Percentiles rank a stretch among this genome's conserved stretches.
Evolutionary conservation across 2,888 invertebrate species (phyloP).

Genomic region (Cremastinae sp.): DNA sequence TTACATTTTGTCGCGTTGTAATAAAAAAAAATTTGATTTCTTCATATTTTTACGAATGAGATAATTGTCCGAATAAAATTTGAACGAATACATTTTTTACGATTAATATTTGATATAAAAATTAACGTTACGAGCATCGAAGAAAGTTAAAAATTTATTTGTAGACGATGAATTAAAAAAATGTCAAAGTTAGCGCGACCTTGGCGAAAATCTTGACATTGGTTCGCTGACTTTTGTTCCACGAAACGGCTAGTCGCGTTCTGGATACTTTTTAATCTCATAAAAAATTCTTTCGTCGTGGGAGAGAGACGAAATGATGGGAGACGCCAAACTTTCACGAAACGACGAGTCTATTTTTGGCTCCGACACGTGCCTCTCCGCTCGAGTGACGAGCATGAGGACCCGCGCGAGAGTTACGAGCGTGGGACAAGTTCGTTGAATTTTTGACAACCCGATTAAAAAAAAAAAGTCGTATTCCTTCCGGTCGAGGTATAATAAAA

Average conservation of each 20-base stretch:
- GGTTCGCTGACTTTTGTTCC: constrained; percentile 3
- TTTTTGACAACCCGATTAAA: neutral
- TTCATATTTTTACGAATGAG: no score
- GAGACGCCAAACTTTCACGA: constrained; percentile 49
- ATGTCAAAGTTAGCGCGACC: neutral
- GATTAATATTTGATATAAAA: no score
- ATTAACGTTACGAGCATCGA: no score
- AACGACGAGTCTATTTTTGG: constrained; percentile 52
- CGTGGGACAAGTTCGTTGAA: constrained; percentile 21
- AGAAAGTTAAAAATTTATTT: no score
- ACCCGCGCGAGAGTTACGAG: constrained; percentile 19
- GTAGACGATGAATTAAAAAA: neutral
- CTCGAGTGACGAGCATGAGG: neutral
- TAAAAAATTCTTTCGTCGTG: neutral
- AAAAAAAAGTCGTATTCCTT: neutral
- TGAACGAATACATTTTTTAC: no score
- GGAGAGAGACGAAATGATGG: constrained; percentile 21
- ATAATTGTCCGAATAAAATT: no score
- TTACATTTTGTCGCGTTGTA: no score
- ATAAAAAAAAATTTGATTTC: no score
- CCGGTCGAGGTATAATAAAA: neutral
- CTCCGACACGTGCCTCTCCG: constrained; percentile 49
- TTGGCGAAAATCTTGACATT: constrained; percentile 17
- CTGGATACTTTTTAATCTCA: constrained; percentile 1
- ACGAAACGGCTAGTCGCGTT: neutral